Percentiles rank a stretch among this genome's conserved stretches.
Evolutionary conservation across 2,888 invertebrate genomes (phyloP).

Genomic region (Lithosia quadra): DNA sequence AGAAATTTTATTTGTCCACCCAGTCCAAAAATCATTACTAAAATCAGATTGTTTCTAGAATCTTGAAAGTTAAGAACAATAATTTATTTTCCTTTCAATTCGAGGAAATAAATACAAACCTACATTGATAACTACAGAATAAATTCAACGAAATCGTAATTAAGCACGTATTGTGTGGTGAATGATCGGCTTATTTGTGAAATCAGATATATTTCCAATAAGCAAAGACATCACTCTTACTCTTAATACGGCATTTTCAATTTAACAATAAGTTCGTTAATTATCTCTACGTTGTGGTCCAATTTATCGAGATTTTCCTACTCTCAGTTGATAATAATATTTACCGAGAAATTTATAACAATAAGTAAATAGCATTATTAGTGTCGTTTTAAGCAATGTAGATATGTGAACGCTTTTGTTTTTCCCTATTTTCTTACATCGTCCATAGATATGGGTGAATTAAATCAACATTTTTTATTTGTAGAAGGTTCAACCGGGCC

Average conservation of each 20-base stretch:
- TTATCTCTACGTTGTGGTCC: conserved; percentile 54
- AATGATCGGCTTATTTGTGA: conserved; percentile 52
- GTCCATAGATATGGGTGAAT: no score
- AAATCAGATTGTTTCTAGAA: background rate
- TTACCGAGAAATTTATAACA: conserved; percentile 35
- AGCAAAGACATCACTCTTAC: conserved; percentile 34
- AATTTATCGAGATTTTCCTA: conserved; percentile 43
- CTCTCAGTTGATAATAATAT: conserved; percentile 34
- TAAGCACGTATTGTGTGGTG: conserved; percentile 26
- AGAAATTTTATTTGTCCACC: background rate
- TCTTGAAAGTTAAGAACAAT: background rate
- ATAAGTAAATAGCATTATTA: background rate
- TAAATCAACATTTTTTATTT: no score
- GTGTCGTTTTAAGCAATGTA: background rate
- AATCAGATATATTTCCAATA: conserved; percentile 50
- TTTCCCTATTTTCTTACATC: no score
- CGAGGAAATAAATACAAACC: background rate
- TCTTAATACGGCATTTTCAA: conserved; percentile 36
- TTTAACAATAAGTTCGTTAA: conserved; percentile 51
- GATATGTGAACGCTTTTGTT: no score
- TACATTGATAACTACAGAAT: background rate
- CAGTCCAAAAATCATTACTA: background rate
- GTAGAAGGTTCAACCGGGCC: no score
- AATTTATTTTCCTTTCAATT: conserved; percentile 12
- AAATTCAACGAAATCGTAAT: conserved; percentile 24